These are phyloP conservation scores for Apotomis betuletana DNA, from an alignment of 2,888 invertebrate species.

Conservation along the genomic window DNA sequence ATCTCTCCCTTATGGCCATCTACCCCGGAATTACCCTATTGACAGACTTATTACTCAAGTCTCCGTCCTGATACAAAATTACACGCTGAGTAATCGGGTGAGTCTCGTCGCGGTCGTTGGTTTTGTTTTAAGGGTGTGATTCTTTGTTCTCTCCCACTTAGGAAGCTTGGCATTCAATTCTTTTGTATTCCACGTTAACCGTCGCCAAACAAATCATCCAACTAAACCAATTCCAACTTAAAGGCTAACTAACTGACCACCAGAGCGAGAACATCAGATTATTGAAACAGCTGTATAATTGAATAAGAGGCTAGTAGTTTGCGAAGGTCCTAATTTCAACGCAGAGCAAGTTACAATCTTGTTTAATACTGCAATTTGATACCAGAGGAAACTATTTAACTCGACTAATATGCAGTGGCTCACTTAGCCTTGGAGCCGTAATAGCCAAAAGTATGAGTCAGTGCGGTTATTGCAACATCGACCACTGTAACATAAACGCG, in stretches of 20 bases:
- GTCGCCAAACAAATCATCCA: constrained; percentile 20
- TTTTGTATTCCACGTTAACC: constrained; percentile 22
- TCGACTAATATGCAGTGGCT: constrained; percentile 63
- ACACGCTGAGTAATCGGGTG: constrained; percentile 77
- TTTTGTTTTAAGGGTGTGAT: constrained; percentile 67
- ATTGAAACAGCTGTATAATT: constrained; percentile 35
- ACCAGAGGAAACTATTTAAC: constrained; percentile 59
- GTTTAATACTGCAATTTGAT: constrained; percentile 50
- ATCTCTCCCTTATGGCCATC: too few relatives aligned
- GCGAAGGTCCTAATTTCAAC: constrained; percentile 38
- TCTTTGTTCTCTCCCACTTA: constrained; percentile 56
- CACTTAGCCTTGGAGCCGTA: constrained; percentile 64
- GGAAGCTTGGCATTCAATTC: constrained; percentile 25
- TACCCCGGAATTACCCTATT: too few relatives aligned
- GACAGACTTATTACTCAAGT: constrained; percentile 73
- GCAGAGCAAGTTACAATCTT: constrained; percentile 39
- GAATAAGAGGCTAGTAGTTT: constrained; percentile 34
- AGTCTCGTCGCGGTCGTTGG: constrained; percentile 71
- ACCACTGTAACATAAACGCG: constrained; percentile 50
- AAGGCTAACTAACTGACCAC: constrained; percentile 26
- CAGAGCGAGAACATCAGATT: constrained; percentile 29
- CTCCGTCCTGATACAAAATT: constrained; percentile 69
- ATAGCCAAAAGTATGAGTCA: constrained; percentile 71
- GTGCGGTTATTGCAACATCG: constrained; percentile 58
- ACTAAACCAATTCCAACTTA: constrained; percentile 24